Base-by-base conservation (phyloP, 1,140 invertebrate genomes). In the Formica exsecta region DNA sequence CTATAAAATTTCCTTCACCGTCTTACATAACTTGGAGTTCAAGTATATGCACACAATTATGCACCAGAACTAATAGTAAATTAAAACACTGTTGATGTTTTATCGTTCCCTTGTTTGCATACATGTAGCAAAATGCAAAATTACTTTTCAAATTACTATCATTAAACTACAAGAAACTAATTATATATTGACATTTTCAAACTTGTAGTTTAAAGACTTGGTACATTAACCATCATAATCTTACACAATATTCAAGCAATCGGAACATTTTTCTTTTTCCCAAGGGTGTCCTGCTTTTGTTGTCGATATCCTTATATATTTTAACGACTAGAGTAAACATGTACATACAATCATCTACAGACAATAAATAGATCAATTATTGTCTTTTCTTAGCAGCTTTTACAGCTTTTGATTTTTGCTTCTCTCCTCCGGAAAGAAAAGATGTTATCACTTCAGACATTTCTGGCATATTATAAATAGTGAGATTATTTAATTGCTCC, bases 391-490 rank as follows among this genome's bases (percentile, higher is more conserved):
- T 98, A 1, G 96, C 94, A 91, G 96, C 95, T 95, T 97, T 97
- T 3, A 96, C 94, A 68, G 95, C 92, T 93, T 97, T 97, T 68
- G 96, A 88, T 93, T 96, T 96, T 80, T 95, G 94, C 85, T 96
- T 95, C 70, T 96, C 94, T 51, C 96, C 96, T 64, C 97, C 97
- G 71, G 97, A 96, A 88, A 98, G 97, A 80, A 97, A 97, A 19
- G 97, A 97, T 7, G 98, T 98, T 68, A 99, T 96, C 94, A 98
- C 96, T 95, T 99, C 98, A 4, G 98, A 98, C 95, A 99, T 97
- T 95, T 99, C 98, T 0, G 98, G 98, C 96, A 99, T 97, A 89
- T 97, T 97, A 85, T 98, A 97, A 95, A 98, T 98, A 1, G 97
- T 97, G 87, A 98, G 95, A 94, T 96, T 97, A 88, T 97, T 97